These are phyloP conservation scores for Trachelipus rathkii DNA, from an alignment of 1,140 invertebrate species.

Conservation along the genomic window DNA sequence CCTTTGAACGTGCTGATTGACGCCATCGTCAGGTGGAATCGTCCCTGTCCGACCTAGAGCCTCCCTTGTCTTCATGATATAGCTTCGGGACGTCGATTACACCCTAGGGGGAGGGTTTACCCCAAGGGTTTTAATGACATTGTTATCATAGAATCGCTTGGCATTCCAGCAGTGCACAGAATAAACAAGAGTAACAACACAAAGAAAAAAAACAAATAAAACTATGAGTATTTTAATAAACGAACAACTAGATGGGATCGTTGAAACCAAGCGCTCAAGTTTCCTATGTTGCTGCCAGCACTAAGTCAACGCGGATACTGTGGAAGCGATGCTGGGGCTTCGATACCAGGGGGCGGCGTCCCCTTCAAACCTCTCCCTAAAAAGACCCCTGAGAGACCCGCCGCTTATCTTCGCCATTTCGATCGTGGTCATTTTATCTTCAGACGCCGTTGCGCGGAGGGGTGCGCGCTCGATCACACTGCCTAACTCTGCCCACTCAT, in stretches of 20 bases:
- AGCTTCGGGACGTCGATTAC: neutral
- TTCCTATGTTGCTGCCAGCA: neutral
- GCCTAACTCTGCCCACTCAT: too few relatives aligned
- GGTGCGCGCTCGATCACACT: too few relatives aligned
- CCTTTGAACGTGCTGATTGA: neutral
- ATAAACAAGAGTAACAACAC: neutral
- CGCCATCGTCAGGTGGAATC: neutral
- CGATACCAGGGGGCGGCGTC: neutral
- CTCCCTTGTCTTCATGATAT: neutral
- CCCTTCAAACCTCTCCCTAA: neutral
- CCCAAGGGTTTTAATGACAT: neutral
- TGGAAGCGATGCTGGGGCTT: conserved; percentile 4
- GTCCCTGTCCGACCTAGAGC: neutral
- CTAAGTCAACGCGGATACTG: conserved; percentile 4
- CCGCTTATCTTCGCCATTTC: neutral
- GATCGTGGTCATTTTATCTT: neutral
- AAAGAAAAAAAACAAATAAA: neutral
- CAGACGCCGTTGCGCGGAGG: neutral
- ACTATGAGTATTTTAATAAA: too few relatives aligned
- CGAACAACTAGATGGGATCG: too few relatives aligned
- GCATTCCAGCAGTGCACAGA: neutral
- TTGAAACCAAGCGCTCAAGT: neutral
- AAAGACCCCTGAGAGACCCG: neutral
- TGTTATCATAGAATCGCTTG: neutral
- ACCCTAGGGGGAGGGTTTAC: neutral